Base-by-base conservation (phyloP, 1,140 invertebrate species). In the Heliconius hewitsoni region DNA sequence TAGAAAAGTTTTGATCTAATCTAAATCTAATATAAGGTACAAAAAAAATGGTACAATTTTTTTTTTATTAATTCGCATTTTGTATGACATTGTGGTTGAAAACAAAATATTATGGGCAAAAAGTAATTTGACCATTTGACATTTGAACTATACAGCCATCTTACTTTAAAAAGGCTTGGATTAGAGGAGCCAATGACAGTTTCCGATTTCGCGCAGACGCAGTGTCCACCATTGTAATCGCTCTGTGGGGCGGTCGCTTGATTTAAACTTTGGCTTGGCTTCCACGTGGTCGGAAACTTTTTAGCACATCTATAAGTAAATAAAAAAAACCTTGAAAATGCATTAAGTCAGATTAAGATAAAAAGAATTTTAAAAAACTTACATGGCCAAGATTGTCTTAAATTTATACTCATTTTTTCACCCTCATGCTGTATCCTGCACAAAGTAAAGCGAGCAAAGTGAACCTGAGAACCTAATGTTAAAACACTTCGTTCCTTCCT, bases 181-280 rank as follows among this genome's bases (percentile, higher is more conserved):
- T 23, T 66, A 27, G 1, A 66, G 13, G 13, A 66, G 13, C 60
- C 60, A 66, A 66, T 66, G 60, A 66, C 11, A 30, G 27, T 6
- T 3, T 66, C 3, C 11, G 4, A 66, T 66, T 16, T 30, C 27
- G 13, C 60, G 60, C 60, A 66, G 60, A 27, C 60, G 60, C 27
- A 30, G 23, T 3, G 4, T 6, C 60, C 23, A 1, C 23, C 71
- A 72, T 37, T 72, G 34, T 72, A 72, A 19, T n/a, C 71, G 23
- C 60, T 66, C 60, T 16, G 9, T 66, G 60, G 60, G 60, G 60
- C 60, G 60, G 60, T 66, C 60, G 60, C 60, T 72, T 30, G 66
- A 71, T 34, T 71, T 34, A 71, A 71, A 71, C 70, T 71, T 71
- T 71, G n/a, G 34, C 30, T 71, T 42, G 39, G 37, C 71, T 39